phyloP scores from a whole-genome alignment of 2,113 vertebrate genomes.

The Dryoscopus gambensis region DNA sequence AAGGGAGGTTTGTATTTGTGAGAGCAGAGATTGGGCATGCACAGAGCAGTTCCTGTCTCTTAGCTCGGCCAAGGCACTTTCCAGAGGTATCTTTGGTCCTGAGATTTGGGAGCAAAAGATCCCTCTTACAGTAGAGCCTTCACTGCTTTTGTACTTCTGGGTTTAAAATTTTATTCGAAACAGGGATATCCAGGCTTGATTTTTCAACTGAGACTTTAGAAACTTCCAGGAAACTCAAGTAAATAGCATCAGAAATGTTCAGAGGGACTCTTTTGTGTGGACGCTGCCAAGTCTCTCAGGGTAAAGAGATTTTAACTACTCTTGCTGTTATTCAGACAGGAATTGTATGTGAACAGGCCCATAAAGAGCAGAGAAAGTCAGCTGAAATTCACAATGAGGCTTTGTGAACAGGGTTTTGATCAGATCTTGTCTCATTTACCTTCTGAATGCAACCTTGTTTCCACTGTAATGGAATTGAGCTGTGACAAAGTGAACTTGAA shows the following conservation, averaged over 20 bases:
- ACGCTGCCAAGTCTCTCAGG: neutral
- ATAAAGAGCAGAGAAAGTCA: neutral
- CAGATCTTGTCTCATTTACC: neutral
- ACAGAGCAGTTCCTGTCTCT: neutral
- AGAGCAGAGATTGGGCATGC: neutral
- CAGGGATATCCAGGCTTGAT: neutral
- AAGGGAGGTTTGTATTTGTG: neutral
- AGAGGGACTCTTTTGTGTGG: neutral
- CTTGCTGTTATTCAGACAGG: neutral
- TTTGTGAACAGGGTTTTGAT: conserved; percentile 36
- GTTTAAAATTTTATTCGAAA: neutral
- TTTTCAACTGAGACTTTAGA: neutral
- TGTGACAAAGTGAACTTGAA: neutral
- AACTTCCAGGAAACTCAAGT: neutral
- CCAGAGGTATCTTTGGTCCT: neutral
- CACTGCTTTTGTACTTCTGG: neutral
- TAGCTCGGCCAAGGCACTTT: neutral
- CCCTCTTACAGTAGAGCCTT: neutral
- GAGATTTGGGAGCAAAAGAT: neutral
- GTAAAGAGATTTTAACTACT: neutral
- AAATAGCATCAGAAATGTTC: neutral
- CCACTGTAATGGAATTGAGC: neutral
- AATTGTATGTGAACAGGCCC: neutral
- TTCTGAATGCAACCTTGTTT: conserved; percentile 24
- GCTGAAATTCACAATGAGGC: conserved; percentile 12